A percentile compares a stretch with the other conserved stretches of the same genome.
Evolutionary conservation across 2,113 vertebrate species (phyloP).

Genomic region (Chitala chitala): DNA sequence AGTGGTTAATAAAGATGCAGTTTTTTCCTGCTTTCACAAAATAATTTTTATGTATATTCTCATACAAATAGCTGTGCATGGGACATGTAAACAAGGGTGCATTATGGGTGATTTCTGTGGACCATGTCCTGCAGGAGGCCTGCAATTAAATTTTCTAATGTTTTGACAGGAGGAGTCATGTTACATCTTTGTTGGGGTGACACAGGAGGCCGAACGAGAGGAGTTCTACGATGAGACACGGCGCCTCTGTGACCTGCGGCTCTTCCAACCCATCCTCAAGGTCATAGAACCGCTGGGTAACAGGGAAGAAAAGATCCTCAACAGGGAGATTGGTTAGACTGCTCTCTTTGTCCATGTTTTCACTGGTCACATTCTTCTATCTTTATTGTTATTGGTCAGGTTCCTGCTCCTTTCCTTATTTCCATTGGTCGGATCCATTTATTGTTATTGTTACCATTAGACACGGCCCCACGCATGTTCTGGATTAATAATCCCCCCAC

Average conservation of each 20-base stretch:
- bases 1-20: background rate
- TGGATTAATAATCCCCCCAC: background rate
- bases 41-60: background rate
- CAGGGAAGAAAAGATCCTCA: constrained; percentile 71
- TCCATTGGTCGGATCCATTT: background rate
- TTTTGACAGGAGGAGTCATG: constrained; percentile 64
- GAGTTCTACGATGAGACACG: constrained; percentile 70
- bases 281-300: constrained; percentile 70
- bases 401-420: background rate
- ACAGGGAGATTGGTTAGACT: constrained; percentile 64
- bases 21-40: background rate
- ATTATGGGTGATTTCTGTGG: background rate
- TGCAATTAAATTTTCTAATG: constrained; percentile 27
- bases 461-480: background rate
- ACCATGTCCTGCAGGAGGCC: background rate
- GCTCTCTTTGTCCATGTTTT: background rate
- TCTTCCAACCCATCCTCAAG: constrained; percentile 71
- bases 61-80: background rate
- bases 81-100: background rate
- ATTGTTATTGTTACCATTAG: background rate
- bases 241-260: constrained; percentile 64
- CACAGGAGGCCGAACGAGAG: constrained; percentile 70
- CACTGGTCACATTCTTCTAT: background rate
- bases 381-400: background rate
- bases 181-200: constrained; percentile 74